phyloP scores from a whole-genome alignment of 2,113 vertebrate species.

The Hippocampus comes region DNA sequence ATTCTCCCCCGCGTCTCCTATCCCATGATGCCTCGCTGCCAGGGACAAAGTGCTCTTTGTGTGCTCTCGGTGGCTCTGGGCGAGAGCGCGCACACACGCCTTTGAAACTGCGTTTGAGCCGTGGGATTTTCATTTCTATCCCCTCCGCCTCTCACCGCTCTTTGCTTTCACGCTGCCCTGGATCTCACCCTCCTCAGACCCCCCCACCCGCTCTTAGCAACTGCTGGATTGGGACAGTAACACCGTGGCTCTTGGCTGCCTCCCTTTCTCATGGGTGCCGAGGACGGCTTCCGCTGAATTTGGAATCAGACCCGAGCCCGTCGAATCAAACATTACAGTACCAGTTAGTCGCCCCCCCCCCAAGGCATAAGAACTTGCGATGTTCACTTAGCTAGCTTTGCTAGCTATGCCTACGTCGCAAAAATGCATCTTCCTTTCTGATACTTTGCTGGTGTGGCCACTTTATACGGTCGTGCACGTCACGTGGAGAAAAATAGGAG shows the following conservation, averaged over 20 bases:
- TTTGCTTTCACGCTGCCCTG: conserved; percentile 53
- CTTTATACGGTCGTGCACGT: no score
- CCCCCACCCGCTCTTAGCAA: conserved; percentile 44
- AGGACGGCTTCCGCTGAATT: not conserved
- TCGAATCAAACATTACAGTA: no score
- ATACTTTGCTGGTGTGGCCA: no score
- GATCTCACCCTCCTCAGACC: conserved; percentile 18
- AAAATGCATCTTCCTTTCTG: no score
- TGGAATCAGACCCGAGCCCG: not conserved
- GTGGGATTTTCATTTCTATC: conserved; percentile 73
- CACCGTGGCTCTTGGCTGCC: not conserved
- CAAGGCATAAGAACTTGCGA: no score
- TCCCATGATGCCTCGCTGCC: conserved; percentile 71
- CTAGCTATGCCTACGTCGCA: no score
- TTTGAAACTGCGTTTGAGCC: conserved; percentile 71
- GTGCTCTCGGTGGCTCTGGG: conserved; percentile 60
- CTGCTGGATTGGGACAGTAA: conserved; percentile 21
- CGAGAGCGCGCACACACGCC: conserved; percentile 60
- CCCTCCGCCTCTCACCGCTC: conserved; percentile 54
- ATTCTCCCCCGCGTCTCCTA: conserved; percentile 65
- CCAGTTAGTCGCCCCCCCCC: no score
- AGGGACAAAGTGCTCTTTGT: conserved; percentile 76
- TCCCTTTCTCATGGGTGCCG: conserved; percentile 4
- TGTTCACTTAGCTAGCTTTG: no score
- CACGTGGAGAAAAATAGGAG: no score